These are phyloP conservation scores for Ptyas mucosa DNA, from an alignment of 2,113 vertebrate species.

Conservation along the genomic window DNA sequence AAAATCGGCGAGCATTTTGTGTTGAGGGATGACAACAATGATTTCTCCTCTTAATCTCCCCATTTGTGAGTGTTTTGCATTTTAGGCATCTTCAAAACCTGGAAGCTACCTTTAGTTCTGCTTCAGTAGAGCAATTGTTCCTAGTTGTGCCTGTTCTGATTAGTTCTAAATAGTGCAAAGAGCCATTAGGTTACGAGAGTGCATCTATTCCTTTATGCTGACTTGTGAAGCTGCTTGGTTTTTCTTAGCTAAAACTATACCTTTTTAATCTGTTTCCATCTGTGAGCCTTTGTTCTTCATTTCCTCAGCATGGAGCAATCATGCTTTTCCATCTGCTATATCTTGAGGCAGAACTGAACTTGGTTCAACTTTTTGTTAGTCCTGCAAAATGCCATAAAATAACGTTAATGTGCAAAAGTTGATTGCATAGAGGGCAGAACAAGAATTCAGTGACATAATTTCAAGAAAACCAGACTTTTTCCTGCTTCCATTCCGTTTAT, in stretches of 20 bases:
- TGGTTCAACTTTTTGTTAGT: not conserved
- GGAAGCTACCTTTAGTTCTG: not conserved
- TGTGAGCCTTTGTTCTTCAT: not conserved
- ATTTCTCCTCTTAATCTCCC: not conserved
- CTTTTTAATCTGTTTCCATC: not conserved
- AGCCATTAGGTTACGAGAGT: not conserved
- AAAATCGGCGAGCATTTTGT: not conserved
- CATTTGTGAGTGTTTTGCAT: not conserved
- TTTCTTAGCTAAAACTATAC: not conserved
- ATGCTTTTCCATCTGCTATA: not conserved
- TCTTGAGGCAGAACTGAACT: not conserved
- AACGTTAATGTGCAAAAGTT: not conserved
- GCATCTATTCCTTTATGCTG: not conserved
- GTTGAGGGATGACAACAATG: not conserved
- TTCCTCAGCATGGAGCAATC: not conserved
- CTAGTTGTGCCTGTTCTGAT: not conserved
- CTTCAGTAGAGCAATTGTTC: conserved; percentile 4
- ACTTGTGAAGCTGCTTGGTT: not conserved
- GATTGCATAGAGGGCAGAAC: not conserved
- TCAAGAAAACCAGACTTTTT: not conserved
- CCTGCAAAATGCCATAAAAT: not conserved
- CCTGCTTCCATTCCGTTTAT: not conserved
- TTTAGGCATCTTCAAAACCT: conserved; percentile 13
- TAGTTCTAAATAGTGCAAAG: not conserved
- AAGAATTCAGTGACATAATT: not conserved